Conservation (phyloP, 2,113 vertebrate genomes). For the Ptychochromis oligacanthus region DNA sequence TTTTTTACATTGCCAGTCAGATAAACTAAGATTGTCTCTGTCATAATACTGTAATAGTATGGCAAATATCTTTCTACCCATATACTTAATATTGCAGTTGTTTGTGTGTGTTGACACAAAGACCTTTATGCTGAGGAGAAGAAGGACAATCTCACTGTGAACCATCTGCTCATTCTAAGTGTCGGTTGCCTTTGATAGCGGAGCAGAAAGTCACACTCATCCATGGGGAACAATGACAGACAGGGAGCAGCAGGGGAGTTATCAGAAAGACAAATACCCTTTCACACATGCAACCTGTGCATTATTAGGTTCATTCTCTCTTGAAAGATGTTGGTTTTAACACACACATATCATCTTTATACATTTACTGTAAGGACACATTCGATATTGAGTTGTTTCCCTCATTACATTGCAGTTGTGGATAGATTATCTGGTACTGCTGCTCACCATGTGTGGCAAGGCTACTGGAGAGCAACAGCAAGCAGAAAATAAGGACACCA, state of each 20-base stretch:
- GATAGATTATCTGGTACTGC: conserved; percentile 23
- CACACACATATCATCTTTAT: background rate
- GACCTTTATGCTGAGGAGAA: conserved; percentile 39
- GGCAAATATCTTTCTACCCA: background rate
- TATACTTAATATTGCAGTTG: background rate
- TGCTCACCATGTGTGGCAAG: conserved; percentile 3
- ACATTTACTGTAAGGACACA: background rate
- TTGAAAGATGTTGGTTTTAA: background rate
- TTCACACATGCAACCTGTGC: conserved; percentile 9
- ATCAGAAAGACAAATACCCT: conserved; percentile 13
- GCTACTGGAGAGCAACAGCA: conserved; percentile 21
- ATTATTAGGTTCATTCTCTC: background rate
- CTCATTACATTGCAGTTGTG: conserved; percentile 22
- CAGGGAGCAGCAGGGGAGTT: conserved; percentile 22
- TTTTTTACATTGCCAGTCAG: background rate
- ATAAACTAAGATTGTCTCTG: background rate
- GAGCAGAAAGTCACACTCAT: conserved; percentile 44
- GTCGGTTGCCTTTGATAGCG: conserved; percentile 33
- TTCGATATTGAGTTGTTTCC: background rate
- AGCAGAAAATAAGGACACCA: conserved; percentile 16
- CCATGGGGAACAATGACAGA: conserved; percentile 43
- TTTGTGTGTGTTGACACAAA: conserved; percentile 14
- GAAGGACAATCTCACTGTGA: conserved; percentile 45
- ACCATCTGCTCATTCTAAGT: conserved; percentile 55
- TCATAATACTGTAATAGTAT: background rate